These are phyloP conservation scores for Ceratina australensis DNA, from an alignment of 1,140 invertebrate species.

Conservation along the genomic window DNA sequence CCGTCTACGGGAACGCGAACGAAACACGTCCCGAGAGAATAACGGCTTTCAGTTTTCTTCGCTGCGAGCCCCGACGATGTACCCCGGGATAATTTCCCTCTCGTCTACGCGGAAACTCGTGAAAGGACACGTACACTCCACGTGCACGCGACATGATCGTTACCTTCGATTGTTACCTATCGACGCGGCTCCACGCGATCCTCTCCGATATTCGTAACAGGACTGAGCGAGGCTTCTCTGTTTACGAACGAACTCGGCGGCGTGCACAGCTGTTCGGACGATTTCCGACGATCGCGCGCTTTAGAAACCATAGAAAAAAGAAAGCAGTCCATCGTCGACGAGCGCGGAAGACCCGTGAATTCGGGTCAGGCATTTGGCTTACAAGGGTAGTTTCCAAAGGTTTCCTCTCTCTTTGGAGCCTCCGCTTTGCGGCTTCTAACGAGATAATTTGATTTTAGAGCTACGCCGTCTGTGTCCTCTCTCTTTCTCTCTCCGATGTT, in stretches of 20 bases:
- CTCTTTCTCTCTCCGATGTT: not conserved
- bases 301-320: slow-evolving; percentile 53
- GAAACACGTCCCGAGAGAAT: not conserved
- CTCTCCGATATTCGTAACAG: not conserved
- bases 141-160: too few relatives aligned
- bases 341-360: slow-evolving; percentile 61
- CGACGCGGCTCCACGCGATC: not conserved
- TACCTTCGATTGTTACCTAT: too few relatives aligned
- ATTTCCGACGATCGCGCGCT: slow-evolving; percentile 28
- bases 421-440: slow-evolving; percentile 72
- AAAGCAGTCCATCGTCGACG: slow-evolving; percentile 30
- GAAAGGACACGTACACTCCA: too few relatives aligned
- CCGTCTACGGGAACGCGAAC: slow-evolving; percentile 6
- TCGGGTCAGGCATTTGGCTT: slow-evolving; percentile 63
- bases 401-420: slow-evolving; percentile 54
- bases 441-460: slow-evolving; percentile 70
- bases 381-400: slow-evolving; percentile 53
- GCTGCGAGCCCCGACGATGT: too few relatives aligned
- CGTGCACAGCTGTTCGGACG: not conserved
- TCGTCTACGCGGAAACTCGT: not conserved
- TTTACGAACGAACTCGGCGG: slow-evolving; percentile 5
- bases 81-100: too few relatives aligned
- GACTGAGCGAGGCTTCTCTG: slow-evolving; percentile 23
- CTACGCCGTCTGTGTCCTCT: not conserved
- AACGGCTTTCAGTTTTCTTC: slow-evolving; percentile 17